Evolutionary conservation across 2,888 invertebrate genomes (phyloP).

Genomic region (Diadegma fenestrale): DNA sequence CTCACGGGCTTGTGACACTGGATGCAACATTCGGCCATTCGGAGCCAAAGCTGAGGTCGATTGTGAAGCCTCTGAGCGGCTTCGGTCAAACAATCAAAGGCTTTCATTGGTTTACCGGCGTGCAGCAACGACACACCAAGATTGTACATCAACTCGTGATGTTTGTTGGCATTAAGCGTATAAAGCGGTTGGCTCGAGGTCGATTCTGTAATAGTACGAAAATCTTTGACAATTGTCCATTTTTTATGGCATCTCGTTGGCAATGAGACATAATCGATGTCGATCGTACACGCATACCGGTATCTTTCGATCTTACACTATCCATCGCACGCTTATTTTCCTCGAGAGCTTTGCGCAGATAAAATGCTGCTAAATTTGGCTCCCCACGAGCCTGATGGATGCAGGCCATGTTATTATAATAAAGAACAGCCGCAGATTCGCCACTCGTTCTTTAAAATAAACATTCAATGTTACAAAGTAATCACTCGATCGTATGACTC

Average conservation of each 20-base stretch:
- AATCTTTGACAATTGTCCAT: conserved; percentile 11
- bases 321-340: conserved; percentile 87
- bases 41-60: conserved; percentile 96
- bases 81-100: conserved; percentile 96
- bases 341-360: conserved; percentile 92
- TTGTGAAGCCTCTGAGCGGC: conserved; percentile 94
- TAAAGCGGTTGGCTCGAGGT: conserved; percentile 87
- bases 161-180: conserved; percentile 87
- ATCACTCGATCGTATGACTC: neutral
- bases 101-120: conserved; percentile 92
- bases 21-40: conserved; percentile 97
- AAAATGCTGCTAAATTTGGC: conserved; percentile 92
- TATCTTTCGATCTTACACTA: conserved; percentile 83
- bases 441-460: conserved; percentile 86
- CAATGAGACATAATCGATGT: neutral
- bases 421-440: conserved; percentile 88
- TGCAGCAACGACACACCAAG: conserved; percentile 93
- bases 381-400: conserved; percentile 93
- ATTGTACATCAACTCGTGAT: conserved; percentile 91
- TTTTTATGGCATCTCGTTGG: neutral
- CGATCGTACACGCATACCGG: conserved; percentile 72
- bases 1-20: conserved; percentile 88
- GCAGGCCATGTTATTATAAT: conserved; percentile 93
- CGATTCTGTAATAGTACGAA: conserved; percentile 76
- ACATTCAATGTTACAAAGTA: neutral